Percentiles rank a stretch among this genome's conserved stretches.
Conservation (phyloP, 2,888 invertebrate species). For the Amphimallon solstitiale region DNA sequence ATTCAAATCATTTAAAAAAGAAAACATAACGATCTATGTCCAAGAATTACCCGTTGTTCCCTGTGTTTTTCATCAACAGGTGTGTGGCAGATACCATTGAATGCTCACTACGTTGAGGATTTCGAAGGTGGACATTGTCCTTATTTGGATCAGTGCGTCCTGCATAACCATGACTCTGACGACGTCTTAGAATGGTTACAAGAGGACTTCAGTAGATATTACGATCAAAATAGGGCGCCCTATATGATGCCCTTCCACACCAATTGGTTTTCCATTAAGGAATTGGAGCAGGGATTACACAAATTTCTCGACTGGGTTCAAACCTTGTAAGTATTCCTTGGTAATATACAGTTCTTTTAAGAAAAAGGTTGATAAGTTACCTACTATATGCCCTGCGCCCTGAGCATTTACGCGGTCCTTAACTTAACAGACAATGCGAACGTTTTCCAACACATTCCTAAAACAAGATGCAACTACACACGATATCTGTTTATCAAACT, state of each 20-base stretch:
- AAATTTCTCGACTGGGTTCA: constrained; percentile 87
- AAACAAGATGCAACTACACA: too few relatives aligned
- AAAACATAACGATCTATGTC: too few relatives aligned
- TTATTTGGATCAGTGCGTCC: constrained; percentile 90
- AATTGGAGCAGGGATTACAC: constrained; percentile 81
- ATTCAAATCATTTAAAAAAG: too few relatives aligned
- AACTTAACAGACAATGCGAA: too few relatives aligned
- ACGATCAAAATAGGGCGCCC: constrained; percentile 87
- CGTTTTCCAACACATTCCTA: too few relatives aligned
- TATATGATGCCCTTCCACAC: constrained; percentile 98
- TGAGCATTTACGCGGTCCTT: too few relatives aligned
- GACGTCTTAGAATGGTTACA: constrained; percentile 88
- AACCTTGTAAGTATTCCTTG: constrained; percentile 70
- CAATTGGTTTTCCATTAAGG: constrained; percentile 94
- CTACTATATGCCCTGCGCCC: too few relatives aligned
- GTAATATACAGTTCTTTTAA: neutral
- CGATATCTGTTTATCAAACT: too few relatives aligned
- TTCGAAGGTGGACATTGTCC: constrained; percentile 94
- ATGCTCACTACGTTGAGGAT: constrained; percentile 87
- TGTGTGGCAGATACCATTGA: constrained; percentile 92
- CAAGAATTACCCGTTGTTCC: neutral
- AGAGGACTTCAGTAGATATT: constrained; percentile 87
- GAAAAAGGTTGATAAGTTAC: too few relatives aligned
- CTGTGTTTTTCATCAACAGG: constrained; percentile 63
- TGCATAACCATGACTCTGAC: constrained; percentile 82